These are phyloP conservation scores for Microcaecilia unicolor DNA, from an alignment of 2,797 vertebrate genomes.

Conservation along the genomic window DNA sequence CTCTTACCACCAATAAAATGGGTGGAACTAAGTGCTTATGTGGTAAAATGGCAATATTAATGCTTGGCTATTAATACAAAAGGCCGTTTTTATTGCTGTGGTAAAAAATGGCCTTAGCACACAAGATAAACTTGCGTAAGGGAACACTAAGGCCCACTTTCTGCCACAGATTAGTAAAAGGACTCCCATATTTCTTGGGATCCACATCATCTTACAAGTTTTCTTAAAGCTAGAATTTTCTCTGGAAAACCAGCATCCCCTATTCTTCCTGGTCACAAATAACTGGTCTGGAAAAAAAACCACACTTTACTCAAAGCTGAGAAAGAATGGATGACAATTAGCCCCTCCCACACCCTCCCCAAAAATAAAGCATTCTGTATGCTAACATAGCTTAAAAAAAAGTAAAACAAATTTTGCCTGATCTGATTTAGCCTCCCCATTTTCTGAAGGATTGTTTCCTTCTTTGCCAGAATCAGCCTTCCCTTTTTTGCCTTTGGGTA, in stretches of 20 bases:
- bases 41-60: too few relatives aligned
- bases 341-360: conserved; percentile 18
- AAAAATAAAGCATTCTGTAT: conserved; percentile 58
- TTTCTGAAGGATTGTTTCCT: conserved; percentile 79
- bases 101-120: too few relatives aligned
- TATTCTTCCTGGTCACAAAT: conserved; percentile 26
- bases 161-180: too few relatives aligned
- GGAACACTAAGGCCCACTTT: too few relatives aligned
- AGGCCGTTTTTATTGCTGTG: too few relatives aligned
- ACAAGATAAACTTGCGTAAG: too few relatives aligned
- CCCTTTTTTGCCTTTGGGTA: conserved; percentile 74
- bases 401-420: conserved; percentile 78
- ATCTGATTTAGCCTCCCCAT: conserved; percentile 85
- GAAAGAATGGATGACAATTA: conserved; percentile 40
- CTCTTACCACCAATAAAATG: too few relatives aligned
- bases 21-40: too few relatives aligned
- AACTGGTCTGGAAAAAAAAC: conserved; percentile 23
- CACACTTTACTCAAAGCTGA: conserved; percentile 18
- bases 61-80: too few relatives aligned
- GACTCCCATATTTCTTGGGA: too few relatives aligned
- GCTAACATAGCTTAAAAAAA: conserved; percentile 65
- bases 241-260: background rate
- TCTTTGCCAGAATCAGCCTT: conserved; percentile 76
- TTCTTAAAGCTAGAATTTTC: too few relatives aligned
- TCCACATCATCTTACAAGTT: too few relatives aligned